These are phyloP conservation scores for Cephus rjabovi DNA, from an alignment of 2,888 invertebrate genomes.

Conservation along the genomic window DNA sequence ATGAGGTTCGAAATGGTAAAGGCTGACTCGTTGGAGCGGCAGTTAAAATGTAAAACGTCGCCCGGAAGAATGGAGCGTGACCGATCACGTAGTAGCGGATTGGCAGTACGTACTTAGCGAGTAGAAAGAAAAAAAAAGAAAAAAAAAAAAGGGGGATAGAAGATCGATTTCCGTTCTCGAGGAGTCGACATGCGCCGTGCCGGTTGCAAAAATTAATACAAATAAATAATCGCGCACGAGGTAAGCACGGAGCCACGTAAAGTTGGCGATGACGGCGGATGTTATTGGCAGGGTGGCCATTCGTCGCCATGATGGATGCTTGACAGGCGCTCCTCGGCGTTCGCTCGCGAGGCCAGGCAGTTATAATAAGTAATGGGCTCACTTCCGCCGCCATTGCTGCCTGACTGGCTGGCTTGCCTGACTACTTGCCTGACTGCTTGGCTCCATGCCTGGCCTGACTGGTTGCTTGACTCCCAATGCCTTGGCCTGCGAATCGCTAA, in stretches of 20 bases:
- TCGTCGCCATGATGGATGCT: slow-evolving; percentile 66
- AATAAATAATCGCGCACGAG: slow-evolving; percentile 9
- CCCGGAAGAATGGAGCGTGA: neutral
- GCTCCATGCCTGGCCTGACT: slow-evolving; percentile 28
- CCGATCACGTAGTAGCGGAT: neutral
- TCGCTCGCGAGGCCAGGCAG: slow-evolving; percentile 57
- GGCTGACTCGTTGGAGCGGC: neutral
- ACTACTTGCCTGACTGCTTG: slow-evolving; percentile 40
- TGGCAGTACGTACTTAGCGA: neutral
- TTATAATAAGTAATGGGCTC: slow-evolving; percentile 67
- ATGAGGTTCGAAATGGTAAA: neutral
- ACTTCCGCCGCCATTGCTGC: slow-evolving; percentile 62
- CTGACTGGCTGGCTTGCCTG: slow-evolving; percentile 25
- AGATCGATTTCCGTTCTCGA: neutral
- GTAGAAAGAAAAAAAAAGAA: neutral
- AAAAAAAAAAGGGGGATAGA: neutral
- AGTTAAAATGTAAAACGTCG: neutral
- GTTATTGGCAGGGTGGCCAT: slow-evolving; percentile 66
- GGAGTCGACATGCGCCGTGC: neutral
- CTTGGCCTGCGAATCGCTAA: slow-evolving; percentile 5
- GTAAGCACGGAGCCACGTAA: slow-evolving; percentile 51
- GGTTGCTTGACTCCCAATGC: slow-evolving; percentile 39
- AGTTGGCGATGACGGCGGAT: slow-evolving; percentile 67
- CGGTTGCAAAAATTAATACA: slow-evolving; percentile 5
- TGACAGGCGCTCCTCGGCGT: slow-evolving; percentile 60